These are phyloP conservation scores for Apis florea DNA, from an alignment of 1,140 invertebrate species.

Conservation along the genomic window DNA sequence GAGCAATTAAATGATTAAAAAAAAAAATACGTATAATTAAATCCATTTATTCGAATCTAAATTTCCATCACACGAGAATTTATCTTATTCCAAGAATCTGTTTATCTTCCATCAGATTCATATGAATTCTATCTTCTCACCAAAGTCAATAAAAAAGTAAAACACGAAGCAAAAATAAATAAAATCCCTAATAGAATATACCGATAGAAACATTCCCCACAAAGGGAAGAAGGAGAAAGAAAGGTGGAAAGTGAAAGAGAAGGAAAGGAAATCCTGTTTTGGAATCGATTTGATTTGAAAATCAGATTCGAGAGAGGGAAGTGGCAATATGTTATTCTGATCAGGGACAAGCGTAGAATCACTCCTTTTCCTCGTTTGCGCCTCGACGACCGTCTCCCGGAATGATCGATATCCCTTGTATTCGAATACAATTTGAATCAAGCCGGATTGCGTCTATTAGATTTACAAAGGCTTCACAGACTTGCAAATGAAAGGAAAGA, in stretches of 20 bases:
- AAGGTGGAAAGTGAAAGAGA: not conserved
- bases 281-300: not conserved
- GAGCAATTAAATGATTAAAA: no score
- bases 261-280: not conserved
- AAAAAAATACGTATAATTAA: no score
- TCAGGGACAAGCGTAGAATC: not conserved
- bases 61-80: no score
- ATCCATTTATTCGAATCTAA: no score
- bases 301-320: not conserved
- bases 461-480: constrained; percentile 44
- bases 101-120: no score
- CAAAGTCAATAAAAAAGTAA: no score
- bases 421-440: constrained; percentile 27
- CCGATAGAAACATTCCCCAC: not conserved
- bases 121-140: no score
- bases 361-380: not conserved
- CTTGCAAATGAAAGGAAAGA: constrained; percentile 36
- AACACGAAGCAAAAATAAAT: no score
- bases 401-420: constrained; percentile 12
- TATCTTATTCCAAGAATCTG: no score
- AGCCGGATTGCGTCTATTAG: constrained; percentile 23
- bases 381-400: not conserved
- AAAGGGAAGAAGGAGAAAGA: not conserved
- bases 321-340: not conserved
- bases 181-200: no score